Base-by-base conservation (phyloP, 2,797 vertebrate genomes). In the Coregonus suidteri region DNA sequence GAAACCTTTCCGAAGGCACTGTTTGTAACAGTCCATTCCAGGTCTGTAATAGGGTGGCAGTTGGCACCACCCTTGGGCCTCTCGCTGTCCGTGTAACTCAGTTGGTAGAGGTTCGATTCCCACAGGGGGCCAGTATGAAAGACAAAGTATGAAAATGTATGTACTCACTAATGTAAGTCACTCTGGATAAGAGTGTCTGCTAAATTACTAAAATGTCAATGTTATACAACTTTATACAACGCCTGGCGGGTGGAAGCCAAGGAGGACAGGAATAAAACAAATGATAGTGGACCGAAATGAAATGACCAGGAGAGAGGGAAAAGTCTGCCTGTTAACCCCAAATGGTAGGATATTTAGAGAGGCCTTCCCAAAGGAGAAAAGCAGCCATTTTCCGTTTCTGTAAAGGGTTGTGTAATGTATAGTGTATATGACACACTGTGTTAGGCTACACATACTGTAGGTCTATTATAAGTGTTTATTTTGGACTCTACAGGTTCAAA, bases 251-350 rank as follows among this genome's bases (percentile, higher is more conserved):
- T 52, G 73, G 73, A 62, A 73, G 70, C 74, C 65, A 75, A 79
- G 56, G 69, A 79, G 69, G 75, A 81, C 72, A 72, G 30, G 41
- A 76, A 79, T 75, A 76, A 79, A 75, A 79, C 75, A 72, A 75
- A 86, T 67, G 73, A 81, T 11, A 47, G 71, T 70, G 73, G 68
- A 71, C 70, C 70, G 73, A 82, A 79, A 83, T 80, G 16, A 76
- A 79, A 83, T 81, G 16, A 76, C 77, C 20, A 73, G 71, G 75
- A 74, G 56, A 80, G 20, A 80, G 75, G 51, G 71, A 66, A 85
- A 81, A 66, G 74, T 78, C 70, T 81, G 18, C 64, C 51, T 77
- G 85, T 77, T 77, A 83, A 81, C 75, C 71, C 59, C 47, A 78
- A 73, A 86, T 81, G 79, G 14, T 67, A 35, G 5, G 62, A 83